Evolutionary conservation across 2,888 invertebrate species (phyloP).

Genomic region (Lochmaea capreae): DNA sequence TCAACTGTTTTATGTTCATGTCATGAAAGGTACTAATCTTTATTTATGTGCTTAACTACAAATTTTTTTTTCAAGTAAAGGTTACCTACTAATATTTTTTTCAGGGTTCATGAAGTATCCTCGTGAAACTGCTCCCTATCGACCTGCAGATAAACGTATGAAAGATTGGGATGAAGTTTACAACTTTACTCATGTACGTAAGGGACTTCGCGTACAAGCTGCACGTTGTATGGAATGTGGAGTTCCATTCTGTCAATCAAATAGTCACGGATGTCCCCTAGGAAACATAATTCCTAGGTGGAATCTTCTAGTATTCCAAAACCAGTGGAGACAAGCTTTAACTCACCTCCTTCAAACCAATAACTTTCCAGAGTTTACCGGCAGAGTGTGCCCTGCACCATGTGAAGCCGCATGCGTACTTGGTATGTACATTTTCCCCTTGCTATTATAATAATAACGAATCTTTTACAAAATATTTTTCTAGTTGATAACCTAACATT

Average conservation of each 20-base stretch:
- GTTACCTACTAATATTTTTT: not conserved
- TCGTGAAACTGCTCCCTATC: conserved; percentile 87
- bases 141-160: conserved; percentile 84
- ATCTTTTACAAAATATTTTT: no score
- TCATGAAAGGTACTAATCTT: no score
- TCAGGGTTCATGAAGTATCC: conserved; percentile 95
- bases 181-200: conserved; percentile 85
- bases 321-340: conserved; percentile 94
- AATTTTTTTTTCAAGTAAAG: not conserved
- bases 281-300: conserved; percentile 99
- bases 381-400: conserved; percentile 92
- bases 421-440: conserved; percentile 7
- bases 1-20: no score
- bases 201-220: conserved; percentile 90
- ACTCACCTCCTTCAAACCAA: conserved; percentile 95
- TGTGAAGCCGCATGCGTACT: conserved; percentile 97
- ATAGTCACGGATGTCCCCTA: conserved; percentile 93
- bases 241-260: conserved; percentile 96
- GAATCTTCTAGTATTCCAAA: conserved; percentile 96
- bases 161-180: conserved; percentile 99
- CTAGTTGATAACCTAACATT: not conserved
- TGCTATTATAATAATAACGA: conserved; percentile 62
- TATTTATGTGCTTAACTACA: no score
- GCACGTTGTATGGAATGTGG: conserved; percentile 99
- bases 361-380: conserved; percentile 87